Evolutionary conservation across 1,140 invertebrate species (phyloP), one percentile per base, ranked within the genome.

Genomic region (Polyergus mexicanus): DNA sequence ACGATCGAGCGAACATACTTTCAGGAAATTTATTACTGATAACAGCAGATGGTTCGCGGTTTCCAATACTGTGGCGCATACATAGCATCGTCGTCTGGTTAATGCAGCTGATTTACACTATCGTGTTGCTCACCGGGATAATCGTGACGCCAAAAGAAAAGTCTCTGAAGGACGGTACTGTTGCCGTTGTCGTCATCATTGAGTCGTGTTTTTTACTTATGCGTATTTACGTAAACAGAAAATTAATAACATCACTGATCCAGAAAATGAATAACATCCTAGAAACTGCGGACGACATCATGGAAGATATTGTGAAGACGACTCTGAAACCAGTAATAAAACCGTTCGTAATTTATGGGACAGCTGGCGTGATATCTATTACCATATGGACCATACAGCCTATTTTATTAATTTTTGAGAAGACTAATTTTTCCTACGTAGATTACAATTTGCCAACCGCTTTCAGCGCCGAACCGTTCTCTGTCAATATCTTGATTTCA

Each of bases 1-100:
- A 91, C 58, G 58, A 35, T n/a, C n/a, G 75, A 3, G 19, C 83
- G 0, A 91, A 91, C 32, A 13, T 41, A 2, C 1, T 89, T 0
- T 87, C 88, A 8, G 90, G 87, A 0, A 92, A 92, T 56, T 22
- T 86, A n/a, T 51, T 92, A 5, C 88, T 91, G 0, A 3, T 88
- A 10, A 71, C 58, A 0, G 10, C n/a, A 0, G 16, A 54, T 5
- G 35, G 72, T 38, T 80, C 41, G 5, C 63, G 56, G 7, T 41
- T 89, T 28, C 10, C 85, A 3, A 13, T 51, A 2, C 1, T 25
- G 0, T 54, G 66, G 7, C 83, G 51, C 8, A 51, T 83, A 10
- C 65, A 91, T 10, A 13, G 5, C 3, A 22, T 16, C 1, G 2
- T 68, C 0, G 32, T 47, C 3, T 86, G 77, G 87, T 38, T 80